Evolutionary conservation across 2,113 vertebrate species (phyloP), one percentile per base, ranked within the genome.

Genomic region (Catharus bicknelli): DNA sequence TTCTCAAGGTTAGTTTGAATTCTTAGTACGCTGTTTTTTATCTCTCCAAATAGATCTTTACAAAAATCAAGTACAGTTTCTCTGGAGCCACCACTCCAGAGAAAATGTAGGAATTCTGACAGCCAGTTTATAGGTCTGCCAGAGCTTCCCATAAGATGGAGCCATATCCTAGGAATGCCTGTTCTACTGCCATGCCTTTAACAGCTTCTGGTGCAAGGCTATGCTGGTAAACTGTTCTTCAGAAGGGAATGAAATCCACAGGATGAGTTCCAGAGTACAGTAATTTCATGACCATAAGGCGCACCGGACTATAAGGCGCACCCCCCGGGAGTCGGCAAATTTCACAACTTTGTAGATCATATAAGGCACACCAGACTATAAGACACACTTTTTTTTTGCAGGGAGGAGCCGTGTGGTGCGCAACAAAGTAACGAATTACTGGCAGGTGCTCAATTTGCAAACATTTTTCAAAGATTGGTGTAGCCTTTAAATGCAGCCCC

Each of bases 1-100:
- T 98, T 98, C 78, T 98, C 98, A 97, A 98, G 99, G 99, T 99
- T 94, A 96, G 96, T 72, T 53, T 68, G 16, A 55, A 50, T 64
- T 89, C 43, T 62, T 42, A 61, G 26, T 45, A 64, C 21, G 8
- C 61, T 87, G 50, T 0, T 2, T 63, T 93, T 64, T 29, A 42
- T 55, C 16, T 42, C 54, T 83, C 67, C 48, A 77, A 66, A 53
- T 10, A 42, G 34, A 43, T n/a, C 64, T 36, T 74, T 47, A 76
- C 59, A 47, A 51, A 93, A 72, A 55, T 43, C 25, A 38, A 83
- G 40, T 57, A 18, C 22, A 27, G 32, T 58, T 68, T 86, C 25
- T 80, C 38, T 34, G 25, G 38, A 73, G 18, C 32, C 53, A 59
- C 27, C 7, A 25, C 13, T 34, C 23, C 30, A 59, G 7, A 63